These are phyloP conservation scores for Amphipyra tragopoginis DNA, from an alignment of 2,888 invertebrate species.

Conservation along the genomic window DNA sequence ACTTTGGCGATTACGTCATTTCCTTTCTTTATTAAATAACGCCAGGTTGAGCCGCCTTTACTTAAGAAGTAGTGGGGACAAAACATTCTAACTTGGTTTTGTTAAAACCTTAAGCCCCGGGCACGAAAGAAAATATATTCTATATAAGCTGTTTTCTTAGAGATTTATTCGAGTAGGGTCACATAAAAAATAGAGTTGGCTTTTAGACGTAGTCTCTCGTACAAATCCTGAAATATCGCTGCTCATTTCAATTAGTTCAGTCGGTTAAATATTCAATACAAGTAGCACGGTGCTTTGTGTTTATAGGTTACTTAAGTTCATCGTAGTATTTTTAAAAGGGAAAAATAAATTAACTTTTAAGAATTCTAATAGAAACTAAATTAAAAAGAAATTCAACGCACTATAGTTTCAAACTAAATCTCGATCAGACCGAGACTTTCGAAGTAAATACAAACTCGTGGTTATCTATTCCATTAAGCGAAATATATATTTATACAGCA, in stretches of 20 bases:
- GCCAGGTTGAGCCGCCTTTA: constrained; percentile 16
- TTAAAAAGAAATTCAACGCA: neutral
- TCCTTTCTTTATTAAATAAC: constrained; percentile 60
- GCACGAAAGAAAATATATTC: constrained; percentile 59
- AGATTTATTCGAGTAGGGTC: constrained; percentile 64
- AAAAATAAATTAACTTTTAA: constrained; percentile 12
- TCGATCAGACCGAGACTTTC: constrained; percentile 3
- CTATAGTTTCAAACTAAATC: neutral
- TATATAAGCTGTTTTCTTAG: constrained; percentile 62
- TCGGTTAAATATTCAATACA: constrained; percentile 51
- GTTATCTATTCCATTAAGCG: constrained; percentile 22
- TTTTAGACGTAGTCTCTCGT: constrained; percentile 56
- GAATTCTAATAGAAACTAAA: neutral
- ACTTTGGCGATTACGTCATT: constrained; percentile 62
- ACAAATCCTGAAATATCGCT: constrained; percentile 61
- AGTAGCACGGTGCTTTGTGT: constrained; percentile 17
- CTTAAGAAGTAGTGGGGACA: constrained; percentile 31
- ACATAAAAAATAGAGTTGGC: constrained; percentile 62
- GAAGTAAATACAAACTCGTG: constrained; percentile 32
- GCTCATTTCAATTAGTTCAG: constrained; percentile 62
- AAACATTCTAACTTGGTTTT: constrained; percentile 59
- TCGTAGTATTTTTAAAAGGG: constrained; percentile 11
- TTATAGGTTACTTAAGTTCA: constrained; percentile 7
- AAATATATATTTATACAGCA: constrained; percentile 38
- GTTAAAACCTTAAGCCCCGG: constrained; percentile 61